phyloP scores from a whole-genome alignment of 2,888 invertebrate species.

The Agrilus cyanescens region DNA sequence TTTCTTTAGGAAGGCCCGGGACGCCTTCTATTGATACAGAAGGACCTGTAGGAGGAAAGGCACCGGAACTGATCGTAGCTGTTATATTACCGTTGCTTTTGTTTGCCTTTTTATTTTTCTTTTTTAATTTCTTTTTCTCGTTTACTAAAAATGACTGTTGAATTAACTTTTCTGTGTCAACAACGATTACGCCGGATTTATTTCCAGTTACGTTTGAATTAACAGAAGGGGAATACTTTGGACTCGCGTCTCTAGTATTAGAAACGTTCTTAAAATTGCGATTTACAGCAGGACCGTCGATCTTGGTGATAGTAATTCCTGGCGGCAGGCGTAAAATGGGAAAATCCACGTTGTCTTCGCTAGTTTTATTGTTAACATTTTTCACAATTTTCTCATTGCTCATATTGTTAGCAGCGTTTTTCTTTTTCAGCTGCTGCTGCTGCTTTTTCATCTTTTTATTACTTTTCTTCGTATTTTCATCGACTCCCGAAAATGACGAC shows the following conservation, averaged over 20 bases:
- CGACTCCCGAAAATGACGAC: conserved; percentile 10
- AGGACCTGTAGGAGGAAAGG: conserved; percentile 18
- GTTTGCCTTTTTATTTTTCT: conserved; percentile 40
- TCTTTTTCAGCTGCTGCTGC: neutral
- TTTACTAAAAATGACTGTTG: conserved; percentile 26
- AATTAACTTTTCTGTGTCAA: conserved; percentile 46
- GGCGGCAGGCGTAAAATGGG: conserved; percentile 32
- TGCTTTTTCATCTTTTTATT: too few relatives aligned
- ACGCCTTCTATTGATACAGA: neutral
- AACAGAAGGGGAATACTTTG: conserved; percentile 7
- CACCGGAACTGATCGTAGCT: too few relatives aligned
- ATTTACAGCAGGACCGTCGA: conserved; percentile 33
- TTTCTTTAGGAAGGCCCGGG: conserved; percentile 1
- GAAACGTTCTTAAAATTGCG: conserved; percentile 21
- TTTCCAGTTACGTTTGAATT: conserved; percentile 27
- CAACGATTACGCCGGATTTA: conserved; percentile 47
- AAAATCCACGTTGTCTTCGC: conserved; percentile 23
- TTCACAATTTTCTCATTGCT: conserved; percentile 3
- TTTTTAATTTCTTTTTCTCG: conserved; percentile 39
- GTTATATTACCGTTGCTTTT: conserved; percentile 18
- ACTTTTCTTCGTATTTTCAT: conserved; percentile 11
- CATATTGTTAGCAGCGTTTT: conserved; percentile 2
- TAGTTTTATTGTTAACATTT: conserved; percentile 14
- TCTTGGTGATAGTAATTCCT: conserved; percentile 38
- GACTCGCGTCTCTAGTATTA: conserved; percentile 21